Evolutionary conservation across 2,888 invertebrate species (phyloP), one percentile per base, ranked within the genome.

Genomic region (Pyrrhia umbra): DNA sequence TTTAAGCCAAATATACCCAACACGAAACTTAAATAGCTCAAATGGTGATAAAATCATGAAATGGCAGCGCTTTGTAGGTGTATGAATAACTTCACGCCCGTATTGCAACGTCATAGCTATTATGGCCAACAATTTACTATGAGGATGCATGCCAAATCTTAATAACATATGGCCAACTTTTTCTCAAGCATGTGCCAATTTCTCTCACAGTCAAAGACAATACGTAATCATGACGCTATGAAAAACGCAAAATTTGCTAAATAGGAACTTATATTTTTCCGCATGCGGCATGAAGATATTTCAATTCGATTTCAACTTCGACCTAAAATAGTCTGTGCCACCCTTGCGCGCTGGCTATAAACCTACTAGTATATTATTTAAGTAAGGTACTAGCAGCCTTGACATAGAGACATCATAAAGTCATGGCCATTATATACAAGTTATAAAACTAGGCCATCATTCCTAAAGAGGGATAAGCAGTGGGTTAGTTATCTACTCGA

Each of bases 121-220:
- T 68, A 40, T 50, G 45, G 18, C 25, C 23, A 52, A 37, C 51
- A 2, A 61, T 68, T 73, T 73, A 73, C 74, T 63, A 74, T 60
- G 43, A 58, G 49, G 6, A 42, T 10, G 5, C 39, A 27, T 61
- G 73, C 68, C 74, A 73, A 64, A 45, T 37, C 25, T 10, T 50
- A 13, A 68, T 50, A 49, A n/a, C 49, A 37, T 68, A 43, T 39
- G 57, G 47, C 9, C 60, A 56, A 16, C 27, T 6, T 49, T 18
- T 16, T 30, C 25, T 13, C 18, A 30, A 34, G 1, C 52, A 30
- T 10, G 46, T 47, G 70, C 70, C 70, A 70, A 56, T 51, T 56
- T 39, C 60, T 45, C 18, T 45, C 16, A 72, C 55, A 59, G 65
- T 47, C 55, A 40, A 52, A 25, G n/a, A 4, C 9, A 1, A 9